Evolutionary conservation across 2,797 vertebrate genomes (phyloP).

Genomic region (Cetoscarus ocellatus): DNA sequence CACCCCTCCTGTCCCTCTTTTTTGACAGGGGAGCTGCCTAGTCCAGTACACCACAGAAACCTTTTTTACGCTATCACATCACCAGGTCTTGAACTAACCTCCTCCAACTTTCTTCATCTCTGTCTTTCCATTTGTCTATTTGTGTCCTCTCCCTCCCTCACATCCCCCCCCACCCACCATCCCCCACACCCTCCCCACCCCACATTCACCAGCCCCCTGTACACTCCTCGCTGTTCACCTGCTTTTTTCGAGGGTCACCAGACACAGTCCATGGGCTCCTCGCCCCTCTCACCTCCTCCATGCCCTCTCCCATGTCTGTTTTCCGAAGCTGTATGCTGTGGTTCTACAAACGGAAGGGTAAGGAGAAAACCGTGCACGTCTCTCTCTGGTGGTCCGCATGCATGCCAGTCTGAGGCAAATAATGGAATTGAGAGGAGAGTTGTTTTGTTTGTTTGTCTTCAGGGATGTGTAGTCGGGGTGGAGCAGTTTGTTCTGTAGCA

Average conservation of each 20-base stretch:
- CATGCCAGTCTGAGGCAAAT: conserved; percentile 50
- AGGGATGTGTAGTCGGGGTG: conserved; percentile 53
- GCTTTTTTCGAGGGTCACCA: conserved; percentile 55
- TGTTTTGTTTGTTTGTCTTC: conserved; percentile 58
- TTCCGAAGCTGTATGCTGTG: conserved; percentile 99
- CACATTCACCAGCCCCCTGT: conserved; percentile 38
- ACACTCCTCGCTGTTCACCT: conserved; percentile 34
- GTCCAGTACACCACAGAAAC: conserved; percentile 49
- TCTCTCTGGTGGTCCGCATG: conserved; percentile 57
- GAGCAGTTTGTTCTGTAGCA: conserved; percentile 33
- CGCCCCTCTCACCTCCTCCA: conserved; percentile 85
- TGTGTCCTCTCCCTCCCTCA: conserved; percentile 70
- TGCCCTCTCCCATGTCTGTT: conserved; percentile 98
- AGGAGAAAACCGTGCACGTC: conserved; percentile 80
- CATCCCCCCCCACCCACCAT: conserved; percentile 40
- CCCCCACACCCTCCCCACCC: conserved; percentile 41
- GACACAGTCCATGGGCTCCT: conserved; percentile 75
- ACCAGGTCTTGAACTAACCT: conserved; percentile 89
- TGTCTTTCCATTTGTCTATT: conserved; percentile 82
- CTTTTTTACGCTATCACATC: conserved; percentile 62
- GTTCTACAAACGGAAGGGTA: conserved; percentile 99
- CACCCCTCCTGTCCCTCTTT: conserved; percentile 57
- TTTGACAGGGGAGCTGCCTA: conserved; percentile 54
- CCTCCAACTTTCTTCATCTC: conserved; percentile 86
- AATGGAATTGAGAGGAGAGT: conserved; percentile 37